Conservation (phyloP, 1,140 invertebrate species). For the Drosophila eugracilis region DNA sequence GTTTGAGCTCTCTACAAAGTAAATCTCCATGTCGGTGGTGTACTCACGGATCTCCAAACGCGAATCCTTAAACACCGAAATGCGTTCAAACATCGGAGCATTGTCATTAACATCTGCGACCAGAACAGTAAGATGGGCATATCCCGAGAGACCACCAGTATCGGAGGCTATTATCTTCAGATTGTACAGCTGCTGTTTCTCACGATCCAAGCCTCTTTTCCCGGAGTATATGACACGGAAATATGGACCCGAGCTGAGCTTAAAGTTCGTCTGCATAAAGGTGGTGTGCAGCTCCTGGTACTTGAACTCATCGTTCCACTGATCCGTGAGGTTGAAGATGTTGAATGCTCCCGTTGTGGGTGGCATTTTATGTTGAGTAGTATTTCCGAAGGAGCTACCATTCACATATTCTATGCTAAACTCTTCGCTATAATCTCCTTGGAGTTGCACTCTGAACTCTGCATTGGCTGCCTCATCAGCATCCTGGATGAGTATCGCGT, state of each 20-base stretch:
- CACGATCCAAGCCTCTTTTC: conserved; percentile 90
- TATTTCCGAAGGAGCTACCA: conserved; percentile 29
- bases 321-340: conserved; percentile 80
- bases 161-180: conserved; percentile 91
- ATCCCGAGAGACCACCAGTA: conserved; percentile 89
- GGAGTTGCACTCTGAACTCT: conserved; percentile 89
- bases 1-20: conserved; percentile 84
- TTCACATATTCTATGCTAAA: conserved; percentile 89
- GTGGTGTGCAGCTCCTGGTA: conserved; percentile 80
- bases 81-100: conserved; percentile 89
- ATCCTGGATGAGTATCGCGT: conserved; percentile 90
- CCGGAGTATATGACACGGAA: conserved; percentile 75
- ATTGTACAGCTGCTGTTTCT: conserved; percentile 89
- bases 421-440: conserved; percentile 90
- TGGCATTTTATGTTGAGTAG: conserved; percentile 49
- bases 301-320: conserved; percentile 82
- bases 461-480: conserved; percentile 92
- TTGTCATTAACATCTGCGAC: conserved; percentile 95
- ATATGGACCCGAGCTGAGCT: conserved; percentile 65
- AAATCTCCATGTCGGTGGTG: conserved; percentile 86
- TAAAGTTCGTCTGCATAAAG: conserved; percentile 73
- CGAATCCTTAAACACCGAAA: conserved; percentile 88
- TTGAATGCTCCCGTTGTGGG: conserved; percentile 58
- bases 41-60: conserved; percentile 88
- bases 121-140: conserved; percentile 89